A percentile compares a stretch with the other conserved stretches of the same genome.
Conservation (phyloP, 2,113 vertebrate genomes). For the Tupaia chinensis region DNA sequence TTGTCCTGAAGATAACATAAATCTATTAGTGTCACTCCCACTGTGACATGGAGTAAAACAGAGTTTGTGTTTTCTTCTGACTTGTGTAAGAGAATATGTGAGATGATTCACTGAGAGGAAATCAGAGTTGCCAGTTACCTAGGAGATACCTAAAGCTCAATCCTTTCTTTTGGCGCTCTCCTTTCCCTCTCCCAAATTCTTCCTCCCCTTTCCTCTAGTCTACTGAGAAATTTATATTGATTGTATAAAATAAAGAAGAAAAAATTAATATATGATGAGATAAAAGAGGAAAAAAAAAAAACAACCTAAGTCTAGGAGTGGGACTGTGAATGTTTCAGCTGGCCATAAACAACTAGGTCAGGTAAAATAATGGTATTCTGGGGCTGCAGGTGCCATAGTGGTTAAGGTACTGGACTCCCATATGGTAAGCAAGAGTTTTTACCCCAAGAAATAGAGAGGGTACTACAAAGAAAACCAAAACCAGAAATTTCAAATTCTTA, state of each 20-base stretch:
- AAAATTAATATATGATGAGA: conserved; percentile 39
- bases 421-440: neutral
- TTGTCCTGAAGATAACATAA: conserved; percentile 15
- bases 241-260: conserved; percentile 13
- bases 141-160: neutral
- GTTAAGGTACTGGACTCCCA: no score
- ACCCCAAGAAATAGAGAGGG: neutral
- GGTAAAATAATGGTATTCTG: neutral
- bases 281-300: neutral
- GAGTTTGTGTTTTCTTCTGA: neutral
- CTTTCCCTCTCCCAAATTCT: neutral
- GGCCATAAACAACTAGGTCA: neutral
- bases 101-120: neutral
- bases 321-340: neutral
- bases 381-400: neutral
- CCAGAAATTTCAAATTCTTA: neutral
- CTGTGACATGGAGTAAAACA: neutral
- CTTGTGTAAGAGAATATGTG: neutral
- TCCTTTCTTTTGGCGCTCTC: neutral
- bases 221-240: neutral
- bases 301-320: neutral
- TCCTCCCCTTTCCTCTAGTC: neutral
- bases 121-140: neutral
- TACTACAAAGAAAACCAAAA: neutral
- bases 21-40: conserved; percentile 13